Conservation (phyloP, 2,113 vertebrate species). For the Ramphastos sulfuratus region DNA sequence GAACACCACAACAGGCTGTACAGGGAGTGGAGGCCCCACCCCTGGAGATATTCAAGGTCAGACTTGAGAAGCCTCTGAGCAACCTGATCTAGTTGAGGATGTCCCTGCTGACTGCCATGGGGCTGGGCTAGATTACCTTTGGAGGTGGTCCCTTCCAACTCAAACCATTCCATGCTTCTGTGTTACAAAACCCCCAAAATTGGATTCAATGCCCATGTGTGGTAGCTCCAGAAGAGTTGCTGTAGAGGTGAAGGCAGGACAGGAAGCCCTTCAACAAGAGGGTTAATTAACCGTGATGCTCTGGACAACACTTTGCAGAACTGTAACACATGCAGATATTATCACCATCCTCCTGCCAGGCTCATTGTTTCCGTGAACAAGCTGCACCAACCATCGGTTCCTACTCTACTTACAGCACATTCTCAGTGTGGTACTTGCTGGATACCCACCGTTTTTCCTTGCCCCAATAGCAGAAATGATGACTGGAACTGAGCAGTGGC, state of each 20-base stretch:
- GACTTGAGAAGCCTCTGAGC: too few relatives aligned
- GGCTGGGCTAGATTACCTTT: too few relatives aligned
- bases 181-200: not conserved
- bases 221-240: not conserved
- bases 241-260: not conserved
- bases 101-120: too few relatives aligned
- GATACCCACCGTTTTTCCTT: constrained; percentile 88
- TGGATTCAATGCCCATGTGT: not conserved
- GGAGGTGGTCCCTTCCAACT: too few relatives aligned
- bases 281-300: not conserved
- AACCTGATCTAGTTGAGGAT: too few relatives aligned
- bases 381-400: not conserved
- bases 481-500: constrained; percentile 86
- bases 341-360: not conserved
- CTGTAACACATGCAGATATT: not conserved
- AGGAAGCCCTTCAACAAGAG: not conserved
- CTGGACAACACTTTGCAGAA: not conserved
- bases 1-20: too few relatives aligned
- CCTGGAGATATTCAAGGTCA: too few relatives aligned
- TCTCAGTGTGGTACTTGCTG: not conserved
- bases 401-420: constrained; percentile 1
- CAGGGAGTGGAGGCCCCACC: too few relatives aligned
- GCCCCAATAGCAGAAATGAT: constrained; percentile 92
- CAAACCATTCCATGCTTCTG: too few relatives aligned
- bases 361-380: not conserved